These are phyloP conservation scores for Andricus quercusramuli DNA, from an alignment of 2,888 invertebrate genomes.

Conservation along the genomic window DNA sequence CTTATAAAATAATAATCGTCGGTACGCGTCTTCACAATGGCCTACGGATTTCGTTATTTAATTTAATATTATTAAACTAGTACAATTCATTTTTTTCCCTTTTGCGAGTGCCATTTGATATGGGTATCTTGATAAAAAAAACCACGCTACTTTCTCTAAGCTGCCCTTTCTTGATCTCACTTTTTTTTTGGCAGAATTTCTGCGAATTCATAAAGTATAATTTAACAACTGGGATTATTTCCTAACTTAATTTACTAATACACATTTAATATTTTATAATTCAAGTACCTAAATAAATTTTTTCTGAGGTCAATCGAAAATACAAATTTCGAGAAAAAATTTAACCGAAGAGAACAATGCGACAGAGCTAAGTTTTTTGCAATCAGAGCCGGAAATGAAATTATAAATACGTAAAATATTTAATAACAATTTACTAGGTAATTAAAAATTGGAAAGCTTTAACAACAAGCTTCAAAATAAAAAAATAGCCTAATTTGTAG, in stretches of 20 bases:
- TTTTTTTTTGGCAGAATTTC: conserved; percentile 47
- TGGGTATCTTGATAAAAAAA: conserved; percentile 20
- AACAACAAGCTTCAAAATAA: background rate
- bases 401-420: background rate
- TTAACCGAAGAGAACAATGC: conserved; percentile 13
- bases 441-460: background rate
- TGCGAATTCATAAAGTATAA: conserved; percentile 23
- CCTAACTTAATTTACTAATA: conserved; percentile 20
- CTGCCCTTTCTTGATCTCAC: conserved; percentile 16
- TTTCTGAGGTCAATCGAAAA: background rate
- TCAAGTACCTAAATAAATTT: conserved; percentile 25
- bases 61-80: conserved; percentile 27
- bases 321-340: conserved; percentile 19
- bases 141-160: conserved; percentile 14
- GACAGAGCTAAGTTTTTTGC: conserved; percentile 20
- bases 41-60: conserved; percentile 25
- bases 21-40: conserved; percentile 28
- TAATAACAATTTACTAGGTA: background rate
- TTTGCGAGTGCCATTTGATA: conserved; percentile 28
- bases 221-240: conserved; percentile 35
- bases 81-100: conserved; percentile 11
- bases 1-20: conserved; percentile 37
- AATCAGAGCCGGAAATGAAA: conserved; percentile 19
- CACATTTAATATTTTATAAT: conserved; percentile 17
- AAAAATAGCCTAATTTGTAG: background rate